A percentile compares a stretch with the other conserved stretches of the same genome.
Conservation (phyloP, 2,797 vertebrate species). For the Dryobates pubescens region DNA sequence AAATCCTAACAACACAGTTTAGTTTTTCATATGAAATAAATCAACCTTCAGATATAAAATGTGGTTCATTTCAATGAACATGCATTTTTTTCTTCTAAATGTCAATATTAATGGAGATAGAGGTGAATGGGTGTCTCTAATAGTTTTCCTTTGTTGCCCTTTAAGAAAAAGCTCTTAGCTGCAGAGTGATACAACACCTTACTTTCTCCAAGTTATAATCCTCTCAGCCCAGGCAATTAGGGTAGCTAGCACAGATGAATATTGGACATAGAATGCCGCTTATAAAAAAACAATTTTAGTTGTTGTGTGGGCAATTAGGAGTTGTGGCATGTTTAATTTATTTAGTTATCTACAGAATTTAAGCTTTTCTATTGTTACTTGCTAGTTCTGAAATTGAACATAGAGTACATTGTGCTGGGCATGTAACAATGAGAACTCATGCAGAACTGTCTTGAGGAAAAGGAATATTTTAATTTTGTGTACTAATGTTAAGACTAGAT, state of each 20-base stretch:
- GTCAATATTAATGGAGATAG: conserved; percentile 26
- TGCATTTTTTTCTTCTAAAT: neutral
- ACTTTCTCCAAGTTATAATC: conserved; percentile 29
- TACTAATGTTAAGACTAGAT: neutral
- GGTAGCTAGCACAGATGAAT: neutral
- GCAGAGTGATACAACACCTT: neutral
- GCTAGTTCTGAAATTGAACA: conserved; percentile 38
- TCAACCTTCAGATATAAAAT: neutral
- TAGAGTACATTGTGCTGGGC: neutral
- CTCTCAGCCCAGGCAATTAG: conserved; percentile 30
- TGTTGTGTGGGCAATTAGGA: conserved; percentile 34
- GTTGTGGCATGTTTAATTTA: conserved; percentile 44
- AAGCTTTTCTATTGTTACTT: conserved; percentile 36
- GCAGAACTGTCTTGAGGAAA: conserved; percentile 31
- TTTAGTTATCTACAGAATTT: conserved; percentile 50
- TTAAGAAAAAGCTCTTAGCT: neutral
- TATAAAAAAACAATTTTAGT: conserved; percentile 10
- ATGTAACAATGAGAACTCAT: conserved; percentile 48
- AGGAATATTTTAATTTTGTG: conserved; percentile 27
- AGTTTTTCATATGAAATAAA: conserved; percentile 31
- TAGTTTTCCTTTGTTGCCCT: neutral
- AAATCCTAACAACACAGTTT: neutral
- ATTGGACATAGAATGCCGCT: neutral
- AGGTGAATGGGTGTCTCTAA: neutral
- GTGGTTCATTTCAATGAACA: neutral